phyloP scores from a whole-genome alignment of 64 coral and sea anemone species.

The Hydrozoanthus tunicans region DNA sequence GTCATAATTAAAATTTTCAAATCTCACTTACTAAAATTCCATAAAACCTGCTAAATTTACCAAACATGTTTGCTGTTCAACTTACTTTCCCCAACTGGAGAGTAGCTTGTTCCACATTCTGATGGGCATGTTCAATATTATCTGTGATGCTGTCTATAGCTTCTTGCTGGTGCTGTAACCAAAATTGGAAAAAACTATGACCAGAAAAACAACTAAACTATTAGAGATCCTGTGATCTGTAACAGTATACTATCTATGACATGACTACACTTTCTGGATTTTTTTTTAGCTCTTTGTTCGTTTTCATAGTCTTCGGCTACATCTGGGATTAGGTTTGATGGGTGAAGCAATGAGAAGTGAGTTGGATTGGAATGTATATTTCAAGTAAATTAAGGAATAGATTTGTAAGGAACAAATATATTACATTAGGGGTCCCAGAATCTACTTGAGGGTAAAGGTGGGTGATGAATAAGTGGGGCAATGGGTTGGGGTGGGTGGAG shows the following conservation, averaged over 20 bases:
- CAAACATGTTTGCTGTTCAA: background rate
- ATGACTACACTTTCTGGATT: background rate
- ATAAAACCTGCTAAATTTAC: background rate
- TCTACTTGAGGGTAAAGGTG: too few relatives aligned
- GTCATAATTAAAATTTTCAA: too few relatives aligned
- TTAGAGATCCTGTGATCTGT: background rate
- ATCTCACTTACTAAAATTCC: background rate
- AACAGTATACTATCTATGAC: background rate
- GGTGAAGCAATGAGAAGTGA: background rate
- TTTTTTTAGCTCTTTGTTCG: too few relatives aligned
- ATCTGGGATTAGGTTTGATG: background rate
- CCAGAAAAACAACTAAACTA: background rate
- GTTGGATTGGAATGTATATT: background rate
- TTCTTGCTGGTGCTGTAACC: constrained; percentile 85
- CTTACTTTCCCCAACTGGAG: constrained; percentile 72
- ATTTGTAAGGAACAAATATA: background rate
- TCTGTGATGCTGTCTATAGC: constrained; percentile 80
- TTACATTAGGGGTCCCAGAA: background rate
- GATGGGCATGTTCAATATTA: constrained; percentile 89
- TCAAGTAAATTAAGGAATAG: background rate
- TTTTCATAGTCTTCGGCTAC: background rate
- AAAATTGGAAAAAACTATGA: background rate
- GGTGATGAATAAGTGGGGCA: background rate
- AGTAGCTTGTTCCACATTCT: constrained; percentile 75
- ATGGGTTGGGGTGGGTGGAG: background rate